phyloP scores from a whole-genome alignment of 2,888 invertebrate species.

The Drosophila neoperkinsi region DNA sequence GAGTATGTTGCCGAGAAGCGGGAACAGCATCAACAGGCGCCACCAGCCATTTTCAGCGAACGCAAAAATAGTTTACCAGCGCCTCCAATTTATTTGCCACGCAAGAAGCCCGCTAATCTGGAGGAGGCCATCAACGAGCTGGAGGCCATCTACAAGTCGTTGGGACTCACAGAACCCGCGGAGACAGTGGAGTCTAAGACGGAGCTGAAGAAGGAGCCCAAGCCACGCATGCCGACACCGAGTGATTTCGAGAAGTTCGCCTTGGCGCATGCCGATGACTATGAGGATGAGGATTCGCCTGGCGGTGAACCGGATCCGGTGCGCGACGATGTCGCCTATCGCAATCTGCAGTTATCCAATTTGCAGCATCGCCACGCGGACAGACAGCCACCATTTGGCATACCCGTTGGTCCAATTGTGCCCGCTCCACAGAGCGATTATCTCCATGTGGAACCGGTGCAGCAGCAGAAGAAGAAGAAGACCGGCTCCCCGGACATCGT shows the following conservation, averaged over 20 bases:
- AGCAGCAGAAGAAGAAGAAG: conserved; percentile 49
- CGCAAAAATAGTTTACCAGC: conserved; percentile 71
- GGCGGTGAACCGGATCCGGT: conserved; percentile 92
- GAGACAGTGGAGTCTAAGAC: conserved; percentile 23
- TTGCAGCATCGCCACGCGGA: conserved; percentile 90
- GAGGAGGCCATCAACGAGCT: conserved; percentile 95
- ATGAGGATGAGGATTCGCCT: conserved; percentile 86
- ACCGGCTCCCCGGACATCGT: conserved; percentile 90
- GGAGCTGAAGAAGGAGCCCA: conserved; percentile 34
- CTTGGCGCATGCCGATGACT: conserved; percentile 87
- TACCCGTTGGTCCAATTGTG: conserved; percentile 93
- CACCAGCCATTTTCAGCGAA: conserved; percentile 77
- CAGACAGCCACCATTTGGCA: conserved; percentile 95
- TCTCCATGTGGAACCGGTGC: conserved; percentile 89
- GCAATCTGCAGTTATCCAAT: conserved; percentile 92
- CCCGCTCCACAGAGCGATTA: conserved; percentile 94
- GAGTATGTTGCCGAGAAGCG: conserved; percentile 84
- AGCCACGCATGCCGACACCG: conserved; percentile 77
- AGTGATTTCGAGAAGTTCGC: conserved; percentile 84
- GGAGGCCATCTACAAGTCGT: conserved; percentile 95
- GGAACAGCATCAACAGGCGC: conserved; percentile 77
- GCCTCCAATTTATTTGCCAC: conserved; percentile 81
- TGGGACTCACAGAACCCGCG: conserved; percentile 90
- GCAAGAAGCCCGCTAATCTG: conserved; percentile 90
- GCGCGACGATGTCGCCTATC: conserved; percentile 93